Conservation (phyloP, 2,797 vertebrate species). For the Pangasius larnaudii region DNA sequence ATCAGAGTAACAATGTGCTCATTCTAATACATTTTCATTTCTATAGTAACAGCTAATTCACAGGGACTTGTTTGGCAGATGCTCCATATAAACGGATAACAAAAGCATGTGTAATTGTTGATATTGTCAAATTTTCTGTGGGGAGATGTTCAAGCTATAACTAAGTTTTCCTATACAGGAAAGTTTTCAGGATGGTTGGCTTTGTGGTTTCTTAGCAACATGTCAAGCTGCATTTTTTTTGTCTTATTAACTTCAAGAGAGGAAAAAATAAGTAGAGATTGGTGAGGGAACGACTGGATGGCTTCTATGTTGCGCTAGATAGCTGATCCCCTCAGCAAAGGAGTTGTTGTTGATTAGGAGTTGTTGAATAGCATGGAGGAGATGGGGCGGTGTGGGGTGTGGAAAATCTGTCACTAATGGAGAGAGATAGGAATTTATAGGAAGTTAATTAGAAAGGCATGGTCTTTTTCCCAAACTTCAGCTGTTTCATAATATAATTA, state of each 20-base stretch:
- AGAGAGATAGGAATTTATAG: slow-evolving; percentile 6
- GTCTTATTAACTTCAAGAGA: background rate
- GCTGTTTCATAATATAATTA: background rate
- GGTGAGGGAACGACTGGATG: background rate
- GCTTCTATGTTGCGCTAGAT: background rate
- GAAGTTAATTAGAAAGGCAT: background rate
- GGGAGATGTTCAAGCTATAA: background rate
- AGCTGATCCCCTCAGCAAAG: background rate
- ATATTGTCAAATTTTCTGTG: background rate
- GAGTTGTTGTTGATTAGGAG: background rate
- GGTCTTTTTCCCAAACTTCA: background rate
- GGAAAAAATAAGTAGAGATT: background rate
- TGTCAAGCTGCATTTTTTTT: background rate
- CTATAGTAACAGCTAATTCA: background rate
- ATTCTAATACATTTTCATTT: background rate
- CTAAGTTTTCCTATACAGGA: background rate
- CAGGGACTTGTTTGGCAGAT: background rate
- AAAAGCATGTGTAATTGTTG: background rate
- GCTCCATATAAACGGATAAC: background rate
- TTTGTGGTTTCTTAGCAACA: background rate
- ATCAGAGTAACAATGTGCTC: background rate
- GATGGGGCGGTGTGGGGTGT: background rate
- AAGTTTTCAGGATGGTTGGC: background rate
- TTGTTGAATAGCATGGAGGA: background rate
- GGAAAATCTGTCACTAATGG: background rate